Evolutionary conservation across 2,797 vertebrate species (phyloP).

Genomic region (Euphonia xanthogaster): DNA sequence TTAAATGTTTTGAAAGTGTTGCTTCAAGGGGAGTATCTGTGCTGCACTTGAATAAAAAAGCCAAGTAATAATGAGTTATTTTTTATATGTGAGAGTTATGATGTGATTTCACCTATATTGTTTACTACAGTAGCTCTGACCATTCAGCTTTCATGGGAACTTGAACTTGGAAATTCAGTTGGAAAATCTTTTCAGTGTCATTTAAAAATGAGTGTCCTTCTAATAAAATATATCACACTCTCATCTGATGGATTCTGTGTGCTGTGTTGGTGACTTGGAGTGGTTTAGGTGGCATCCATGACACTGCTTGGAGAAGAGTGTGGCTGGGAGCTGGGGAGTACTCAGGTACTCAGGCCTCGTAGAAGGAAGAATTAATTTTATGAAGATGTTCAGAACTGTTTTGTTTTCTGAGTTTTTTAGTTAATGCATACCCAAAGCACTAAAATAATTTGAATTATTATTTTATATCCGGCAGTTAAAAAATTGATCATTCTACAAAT

Average conservation of each 20-base stretch:
- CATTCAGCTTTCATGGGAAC: not conserved
- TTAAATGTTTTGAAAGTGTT: slow-evolving; percentile 33
- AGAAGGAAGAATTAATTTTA: not conserved
- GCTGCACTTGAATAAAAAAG: slow-evolving; percentile 54
- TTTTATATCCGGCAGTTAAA: not conserved
- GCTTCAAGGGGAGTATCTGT: slow-evolving; percentile 14
- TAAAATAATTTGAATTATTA: not conserved
- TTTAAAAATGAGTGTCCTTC: not conserved
- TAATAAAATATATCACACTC: not conserved
- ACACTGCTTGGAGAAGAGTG: not conserved
- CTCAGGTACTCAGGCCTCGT: not conserved
- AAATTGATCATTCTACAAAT: not conserved
- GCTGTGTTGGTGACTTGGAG: not conserved
- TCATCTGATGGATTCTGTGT: not conserved
- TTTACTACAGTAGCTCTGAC: not conserved
- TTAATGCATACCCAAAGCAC: not conserved
- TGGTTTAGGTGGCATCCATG: not conserved
- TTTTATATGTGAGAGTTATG: not conserved
- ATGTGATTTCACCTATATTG: not conserved
- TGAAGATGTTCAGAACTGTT: not conserved
- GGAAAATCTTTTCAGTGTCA: not conserved
- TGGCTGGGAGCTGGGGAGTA: not conserved
- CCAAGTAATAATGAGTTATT: not conserved
- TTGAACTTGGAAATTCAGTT: not conserved
- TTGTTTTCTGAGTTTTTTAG: not conserved